Conservation (phyloP, 1,140 invertebrate species). For the Andrena cerasifolii region DNA sequence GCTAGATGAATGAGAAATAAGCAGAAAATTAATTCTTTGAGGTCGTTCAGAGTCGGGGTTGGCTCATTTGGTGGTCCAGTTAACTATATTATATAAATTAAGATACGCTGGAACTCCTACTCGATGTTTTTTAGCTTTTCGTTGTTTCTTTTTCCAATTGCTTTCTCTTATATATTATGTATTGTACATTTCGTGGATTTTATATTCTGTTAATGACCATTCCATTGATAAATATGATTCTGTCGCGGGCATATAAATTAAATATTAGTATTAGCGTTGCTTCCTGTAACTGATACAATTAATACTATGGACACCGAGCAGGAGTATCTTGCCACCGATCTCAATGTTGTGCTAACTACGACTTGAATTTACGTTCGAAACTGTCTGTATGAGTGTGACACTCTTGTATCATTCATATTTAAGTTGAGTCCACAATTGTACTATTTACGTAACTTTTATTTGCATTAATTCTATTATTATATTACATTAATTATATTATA, state of each 20-base stretch:
- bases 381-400: slow-evolving; percentile 69
- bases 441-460: slow-evolving; percentile 75
- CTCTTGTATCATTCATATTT: slow-evolving; percentile 70
- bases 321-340: slow-evolving; percentile 78
- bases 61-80: slow-evolving; percentile 74
- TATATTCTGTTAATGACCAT: slow-evolving; percentile 54
- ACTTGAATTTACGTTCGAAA: slow-evolving; percentile 66
- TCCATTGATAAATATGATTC: slow-evolving; percentile 54
- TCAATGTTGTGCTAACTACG: slow-evolving; percentile 77
- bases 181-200: slow-evolving; percentile 52
- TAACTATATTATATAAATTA: slow-evolving; percentile 76
- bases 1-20: slow-evolving; percentile 52
- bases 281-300: slow-evolving; percentile 36
- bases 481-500: slow-evolving; percentile 69
- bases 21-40: slow-evolving; percentile 66
- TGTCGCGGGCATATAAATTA: slow-evolving; percentile 24
- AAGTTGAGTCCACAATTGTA: slow-evolving; percentile 74
- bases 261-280: slow-evolving; percentile 32
- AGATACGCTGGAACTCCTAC: slow-evolving; percentile 72
- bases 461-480: slow-evolving; percentile 71
- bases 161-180: slow-evolving; percentile 37
- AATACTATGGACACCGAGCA: slow-evolving; percentile 71
- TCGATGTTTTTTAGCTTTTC: slow-evolving; percentile 58
- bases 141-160: slow-evolving; percentile 7
- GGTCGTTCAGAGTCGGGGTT: slow-evolving; percentile 66